These are phyloP conservation scores for Epinotia bilunana DNA, from an alignment of 2,888 invertebrate genomes.

Conservation along the genomic window DNA sequence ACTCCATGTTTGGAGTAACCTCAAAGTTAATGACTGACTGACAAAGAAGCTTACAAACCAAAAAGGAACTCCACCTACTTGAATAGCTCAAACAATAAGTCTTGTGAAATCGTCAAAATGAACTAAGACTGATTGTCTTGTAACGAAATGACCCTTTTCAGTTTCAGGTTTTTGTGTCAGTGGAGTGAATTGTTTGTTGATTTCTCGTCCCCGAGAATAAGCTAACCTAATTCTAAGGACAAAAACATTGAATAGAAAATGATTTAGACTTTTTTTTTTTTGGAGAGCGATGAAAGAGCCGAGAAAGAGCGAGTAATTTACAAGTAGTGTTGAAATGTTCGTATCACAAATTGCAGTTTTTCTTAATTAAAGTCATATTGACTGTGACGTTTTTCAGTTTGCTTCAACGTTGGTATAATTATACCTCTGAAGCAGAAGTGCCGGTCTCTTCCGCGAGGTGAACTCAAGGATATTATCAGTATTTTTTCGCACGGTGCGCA, in stretches of 20 bases:
- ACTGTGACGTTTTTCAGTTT: background rate
- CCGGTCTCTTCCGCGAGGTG: slow-evolving; percentile 42
- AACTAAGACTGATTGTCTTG: slow-evolving; percentile 10
- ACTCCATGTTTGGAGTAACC: background rate
- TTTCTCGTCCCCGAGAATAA: slow-evolving; percentile 14
- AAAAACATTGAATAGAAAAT: slow-evolving; percentile 8
- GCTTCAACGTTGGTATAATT: slow-evolving; percentile 19
- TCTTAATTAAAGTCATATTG: background rate
- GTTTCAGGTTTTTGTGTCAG: slow-evolving; percentile 24
- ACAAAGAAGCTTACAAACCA: background rate
- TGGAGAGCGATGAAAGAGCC: background rate
- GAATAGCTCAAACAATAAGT: background rate
- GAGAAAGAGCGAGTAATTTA: background rate
- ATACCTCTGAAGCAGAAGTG: slow-evolving; percentile 6
- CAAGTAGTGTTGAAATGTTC: background rate
- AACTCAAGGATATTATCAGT: slow-evolving; percentile 67
- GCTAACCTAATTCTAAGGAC: slow-evolving; percentile 1
- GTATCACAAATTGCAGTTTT: background rate
- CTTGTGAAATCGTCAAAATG: background rate
- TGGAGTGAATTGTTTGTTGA: slow-evolving; percentile 23
- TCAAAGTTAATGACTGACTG: background rate
- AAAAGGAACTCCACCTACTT: background rate
- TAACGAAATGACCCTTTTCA: slow-evolving; percentile 21
- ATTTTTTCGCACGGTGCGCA: slow-evolving; percentile 71
- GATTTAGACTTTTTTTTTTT: background rate